Percentiles rank a stretch among this genome's conserved stretches.
Conservation (phyloP, 2,113 vertebrate species). For the Sturnus vulgaris region DNA sequence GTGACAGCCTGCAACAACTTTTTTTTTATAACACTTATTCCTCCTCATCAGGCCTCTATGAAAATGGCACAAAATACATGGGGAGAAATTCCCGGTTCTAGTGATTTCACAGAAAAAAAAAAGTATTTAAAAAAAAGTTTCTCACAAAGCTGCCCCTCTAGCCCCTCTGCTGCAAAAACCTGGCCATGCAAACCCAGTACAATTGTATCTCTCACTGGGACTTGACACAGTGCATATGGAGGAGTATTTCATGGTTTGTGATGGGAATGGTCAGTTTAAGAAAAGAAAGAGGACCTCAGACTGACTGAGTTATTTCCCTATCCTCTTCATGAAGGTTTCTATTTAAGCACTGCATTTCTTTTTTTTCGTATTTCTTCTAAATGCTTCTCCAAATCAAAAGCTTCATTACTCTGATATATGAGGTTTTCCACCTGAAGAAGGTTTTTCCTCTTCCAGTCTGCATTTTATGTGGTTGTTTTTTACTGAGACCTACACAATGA, state of each 20-base stretch:
- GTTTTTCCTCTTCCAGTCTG: constrained; percentile 53
- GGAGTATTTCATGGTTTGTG: neutral
- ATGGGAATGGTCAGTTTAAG: neutral
- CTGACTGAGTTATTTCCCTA: neutral
- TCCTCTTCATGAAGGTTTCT: neutral
- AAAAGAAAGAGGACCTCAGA: neutral
- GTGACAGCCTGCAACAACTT: neutral
- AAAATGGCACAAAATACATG: neutral
- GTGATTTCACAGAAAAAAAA: neutral
- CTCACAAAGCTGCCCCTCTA: neutral
- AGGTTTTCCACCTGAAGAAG: constrained; percentile 56
- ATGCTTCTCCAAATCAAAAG: constrained; percentile 14
- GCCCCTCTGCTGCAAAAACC: neutral
- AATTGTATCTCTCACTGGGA: neutral
- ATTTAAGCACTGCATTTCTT: neutral
- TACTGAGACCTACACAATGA: constrained; percentile 66
- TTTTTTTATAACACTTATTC: neutral
- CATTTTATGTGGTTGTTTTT: constrained; percentile 70
- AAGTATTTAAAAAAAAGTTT: neutral
- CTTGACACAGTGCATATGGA: neutral
- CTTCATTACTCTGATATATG: constrained; percentile 51
- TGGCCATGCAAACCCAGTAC: neutral
- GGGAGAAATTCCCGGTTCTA: neutral
- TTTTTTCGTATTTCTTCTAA: neutral
- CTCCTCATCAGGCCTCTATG: neutral